Evolutionary conservation across 2,113 vertebrate species (phyloP), one percentile per base, ranked within the genome.

Genomic region (Apistogramma diplotaenia): DNA sequence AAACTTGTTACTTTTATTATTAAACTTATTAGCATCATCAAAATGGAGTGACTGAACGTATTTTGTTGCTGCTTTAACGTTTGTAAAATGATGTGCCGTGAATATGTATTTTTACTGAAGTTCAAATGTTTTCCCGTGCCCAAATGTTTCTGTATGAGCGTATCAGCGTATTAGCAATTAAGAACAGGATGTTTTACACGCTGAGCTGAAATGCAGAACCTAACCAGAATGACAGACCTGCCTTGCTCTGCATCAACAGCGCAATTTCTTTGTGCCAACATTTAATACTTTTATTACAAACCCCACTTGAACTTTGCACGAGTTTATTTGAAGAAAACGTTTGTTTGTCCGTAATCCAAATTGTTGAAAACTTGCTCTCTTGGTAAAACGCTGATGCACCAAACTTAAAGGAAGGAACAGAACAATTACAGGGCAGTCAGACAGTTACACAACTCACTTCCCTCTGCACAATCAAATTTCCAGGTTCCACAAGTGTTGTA

Each of bases 261-360:
- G 23, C 12, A 25, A 76, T 76, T 55, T 62, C 8, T 60, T 73
- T 71, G 58, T 55, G 72, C 61, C 62, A 62, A 35, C 31, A 27
- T 76, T 77, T 61, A 78, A 59, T 37, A 29, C 37, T 40, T 79
- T 56, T n/a, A 62, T 75, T 58, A 76, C 77, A 89, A 79, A 81
- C 74, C 25, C 16, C 49, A 62, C 46, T 37, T 58, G 46, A 58
- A 82, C 73, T 70, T 74, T 46, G 59, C 46, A 76, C 62, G 84
- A 19, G 89, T 92, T 94, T 91, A 94, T 93, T 92, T 88, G 71
- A 90, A 87, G 73, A 89, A 84, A 67, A 27, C 40, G 72, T 89
- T 84, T 90, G 87, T 93, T 94, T 89, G 84, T 70, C 67, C 61
- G 8, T 82, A 86, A 84, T 89, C 86, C 82, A 94, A 94, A 93